A percentile compares a stretch with the other conserved stretches of the same genome.
These are phyloP conservation scores for Sesamia nonagrioides DNA, from an alignment of 1,140 invertebrate genomes.

Conservation along the genomic window DNA sequence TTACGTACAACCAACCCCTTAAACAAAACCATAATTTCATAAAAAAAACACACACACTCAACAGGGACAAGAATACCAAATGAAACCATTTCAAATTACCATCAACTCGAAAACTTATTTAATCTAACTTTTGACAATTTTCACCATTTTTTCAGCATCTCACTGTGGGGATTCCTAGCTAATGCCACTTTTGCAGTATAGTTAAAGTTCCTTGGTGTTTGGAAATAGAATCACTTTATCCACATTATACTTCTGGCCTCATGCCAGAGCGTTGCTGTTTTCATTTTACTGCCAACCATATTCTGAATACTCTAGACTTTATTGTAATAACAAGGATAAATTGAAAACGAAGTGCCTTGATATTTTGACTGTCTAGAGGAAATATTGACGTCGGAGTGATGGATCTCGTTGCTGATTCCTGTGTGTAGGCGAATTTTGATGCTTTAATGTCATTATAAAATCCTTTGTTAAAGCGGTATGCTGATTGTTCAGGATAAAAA, in stretches of 20 bases:
- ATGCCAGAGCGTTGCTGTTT: slow-evolving; percentile 50
- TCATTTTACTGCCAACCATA: slow-evolving; percentile 50
- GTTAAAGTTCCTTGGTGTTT: slow-evolving; percentile 61
- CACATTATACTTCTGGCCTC: slow-evolving; percentile 53
- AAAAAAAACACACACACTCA: slow-evolving; percentile 20
- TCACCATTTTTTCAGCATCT: slow-evolving; percentile 55
- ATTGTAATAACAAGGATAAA: slow-evolving; percentile 49
- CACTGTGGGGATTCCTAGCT: slow-evolving; percentile 43
- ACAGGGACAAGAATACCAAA: slow-evolving; percentile 61
- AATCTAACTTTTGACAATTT: slow-evolving; percentile 74
- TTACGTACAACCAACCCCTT: neutral
- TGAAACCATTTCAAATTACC: slow-evolving; percentile 61
- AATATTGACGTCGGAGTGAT: slow-evolving; percentile 20
- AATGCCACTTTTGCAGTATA: slow-evolving; percentile 54
- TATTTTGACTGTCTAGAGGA: slow-evolving; percentile 12
- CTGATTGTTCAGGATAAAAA: too few species aligned
- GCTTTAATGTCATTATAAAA: neutral
- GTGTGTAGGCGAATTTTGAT: neutral
- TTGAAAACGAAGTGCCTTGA: slow-evolving; percentile 44
- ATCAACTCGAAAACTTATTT: slow-evolving; percentile 69
- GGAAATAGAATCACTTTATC: slow-evolving; percentile 60
- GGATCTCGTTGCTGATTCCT: neutral
- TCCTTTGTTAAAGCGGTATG: too few species aligned
- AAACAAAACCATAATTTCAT: slow-evolving; percentile 34
- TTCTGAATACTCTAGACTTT: slow-evolving; percentile 46